Conservation (phyloP, 2,888 invertebrate species). For the Leptopterna dolabrata region DNA sequence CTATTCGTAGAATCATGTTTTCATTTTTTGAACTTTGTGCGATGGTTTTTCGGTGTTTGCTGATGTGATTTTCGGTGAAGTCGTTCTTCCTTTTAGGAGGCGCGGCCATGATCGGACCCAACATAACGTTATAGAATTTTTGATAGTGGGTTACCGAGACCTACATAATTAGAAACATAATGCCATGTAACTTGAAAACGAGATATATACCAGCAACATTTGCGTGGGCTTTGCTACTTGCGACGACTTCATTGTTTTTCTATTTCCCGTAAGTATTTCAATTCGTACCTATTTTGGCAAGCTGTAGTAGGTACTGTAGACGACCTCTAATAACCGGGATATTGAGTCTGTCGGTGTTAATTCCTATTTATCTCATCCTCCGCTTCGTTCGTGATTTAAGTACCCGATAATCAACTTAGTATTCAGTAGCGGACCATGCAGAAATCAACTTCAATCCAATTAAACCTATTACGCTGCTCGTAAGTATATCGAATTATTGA, state of each 20-base stretch:
- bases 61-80: slow-evolving; percentile 57
- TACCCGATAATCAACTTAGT: background rate
- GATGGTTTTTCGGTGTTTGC: background rate
- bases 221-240: slow-evolving; percentile 96
- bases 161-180: slow-evolving; percentile 66
- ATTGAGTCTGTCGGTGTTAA: background rate
- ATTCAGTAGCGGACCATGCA: background rate
- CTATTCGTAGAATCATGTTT: background rate
- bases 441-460: background rate
- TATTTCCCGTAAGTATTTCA: slow-evolving; percentile 91
- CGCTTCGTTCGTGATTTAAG: background rate
- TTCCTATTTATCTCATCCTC: background rate
- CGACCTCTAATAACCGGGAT: background rate
- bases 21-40: background rate
- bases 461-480: background rate
- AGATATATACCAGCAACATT: slow-evolving; percentile 98
- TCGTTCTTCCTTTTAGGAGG: slow-evolving; percentile 60
- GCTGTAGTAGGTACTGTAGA: background rate
- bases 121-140: slow-evolving; percentile 60
- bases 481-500: background rate
- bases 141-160: slow-evolving; percentile 58
- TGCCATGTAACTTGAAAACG: slow-evolving; percentile 97
- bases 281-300: background rate
- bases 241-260: slow-evolving; percentile 94
- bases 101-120: slow-evolving; percentile 73